phyloP scores from a whole-genome alignment of 2,797 vertebrate genomes.

The Huso huso region DNA sequence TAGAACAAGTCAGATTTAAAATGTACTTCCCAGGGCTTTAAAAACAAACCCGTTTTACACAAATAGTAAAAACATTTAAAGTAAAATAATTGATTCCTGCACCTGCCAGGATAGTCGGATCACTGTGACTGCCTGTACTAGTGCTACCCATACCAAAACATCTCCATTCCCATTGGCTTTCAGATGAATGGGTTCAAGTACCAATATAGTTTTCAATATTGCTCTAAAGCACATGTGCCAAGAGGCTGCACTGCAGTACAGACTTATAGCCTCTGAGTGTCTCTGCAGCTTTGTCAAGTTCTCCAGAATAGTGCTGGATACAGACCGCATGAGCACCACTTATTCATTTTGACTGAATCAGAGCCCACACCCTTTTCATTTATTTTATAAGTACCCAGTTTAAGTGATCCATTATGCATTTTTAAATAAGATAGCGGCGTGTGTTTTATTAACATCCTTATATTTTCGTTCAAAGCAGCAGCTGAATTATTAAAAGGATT shows the following conservation, averaged over 20 bases:
- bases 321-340: constrained; percentile 17
- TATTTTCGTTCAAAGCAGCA: constrained; percentile 45
- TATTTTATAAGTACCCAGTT: constrained; percentile 50
- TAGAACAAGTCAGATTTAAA: too few relatives aligned
- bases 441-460: constrained; percentile 43
- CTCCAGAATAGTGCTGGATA: neutral
- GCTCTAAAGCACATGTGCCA: too few relatives aligned
- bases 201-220: too few relatives aligned
- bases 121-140: too few relatives aligned
- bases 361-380: constrained; percentile 30
- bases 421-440: constrained; percentile 50
- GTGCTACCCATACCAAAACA: too few relatives aligned
- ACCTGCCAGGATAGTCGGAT: too few relatives aligned
- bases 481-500: constrained; percentile 18
- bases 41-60: too few relatives aligned
- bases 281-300: constrained; percentile 36
- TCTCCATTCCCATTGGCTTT: too few relatives aligned
- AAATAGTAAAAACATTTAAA: too few relatives aligned
- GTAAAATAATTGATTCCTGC: too few relatives aligned
- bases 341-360: constrained; percentile 25
- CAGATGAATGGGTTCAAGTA: too few relatives aligned
- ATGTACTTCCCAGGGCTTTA: too few relatives aligned
- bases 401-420: constrained; percentile 61
- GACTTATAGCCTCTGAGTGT: constrained; percentile 44
- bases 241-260: constrained; percentile 34